Evolutionary conservation across 1,140 invertebrate genomes (phyloP).

Genomic region (Sminthurinus signatus): DNA sequence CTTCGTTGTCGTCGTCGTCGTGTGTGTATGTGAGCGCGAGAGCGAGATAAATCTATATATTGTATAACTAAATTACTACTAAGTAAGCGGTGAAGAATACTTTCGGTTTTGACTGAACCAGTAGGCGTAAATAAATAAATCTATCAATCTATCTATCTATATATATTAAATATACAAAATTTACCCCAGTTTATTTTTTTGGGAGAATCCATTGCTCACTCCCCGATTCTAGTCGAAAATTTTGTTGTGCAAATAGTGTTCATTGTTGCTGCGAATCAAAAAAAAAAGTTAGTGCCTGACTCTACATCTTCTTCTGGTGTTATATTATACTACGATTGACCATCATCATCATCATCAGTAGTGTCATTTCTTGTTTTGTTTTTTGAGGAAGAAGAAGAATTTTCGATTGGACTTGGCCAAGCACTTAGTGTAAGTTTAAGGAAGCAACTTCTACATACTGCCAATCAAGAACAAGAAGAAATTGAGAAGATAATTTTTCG

Average conservation of each 20-base stretch:
- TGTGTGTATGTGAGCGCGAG: conserved; percentile 5
- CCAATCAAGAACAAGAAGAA: too few relatives aligned
- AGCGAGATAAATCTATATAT: background rate
- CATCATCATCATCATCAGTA: background rate
- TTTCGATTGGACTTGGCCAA: too few relatives aligned
- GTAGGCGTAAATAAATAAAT: too few relatives aligned
- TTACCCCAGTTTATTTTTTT: background rate
- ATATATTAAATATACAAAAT: conserved; percentile 7
- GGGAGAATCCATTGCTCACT: background rate
- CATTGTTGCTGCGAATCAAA: conserved; percentile 6
- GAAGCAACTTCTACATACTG: too few relatives aligned
- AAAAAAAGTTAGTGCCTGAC: conserved; percentile 24
- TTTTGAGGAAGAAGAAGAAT: too few relatives aligned
- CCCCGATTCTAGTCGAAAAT: conserved; percentile 21
- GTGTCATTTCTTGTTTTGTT: too few relatives aligned
- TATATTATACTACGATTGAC: background rate
- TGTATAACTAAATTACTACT: conserved; percentile 11
- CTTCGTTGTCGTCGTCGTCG: background rate
- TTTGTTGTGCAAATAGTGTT: conserved; percentile 29
- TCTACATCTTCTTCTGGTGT: background rate
- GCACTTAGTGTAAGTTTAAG: too few relatives aligned
- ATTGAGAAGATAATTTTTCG: too few relatives aligned
- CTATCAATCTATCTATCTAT: too few relatives aligned
- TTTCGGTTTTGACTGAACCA: conserved; percentile 15
- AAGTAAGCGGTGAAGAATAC: too few relatives aligned